These are phyloP conservation scores for Tenthredo amoena DNA, from an alignment of 2,888 invertebrate genomes.

Conservation along the genomic window DNA sequence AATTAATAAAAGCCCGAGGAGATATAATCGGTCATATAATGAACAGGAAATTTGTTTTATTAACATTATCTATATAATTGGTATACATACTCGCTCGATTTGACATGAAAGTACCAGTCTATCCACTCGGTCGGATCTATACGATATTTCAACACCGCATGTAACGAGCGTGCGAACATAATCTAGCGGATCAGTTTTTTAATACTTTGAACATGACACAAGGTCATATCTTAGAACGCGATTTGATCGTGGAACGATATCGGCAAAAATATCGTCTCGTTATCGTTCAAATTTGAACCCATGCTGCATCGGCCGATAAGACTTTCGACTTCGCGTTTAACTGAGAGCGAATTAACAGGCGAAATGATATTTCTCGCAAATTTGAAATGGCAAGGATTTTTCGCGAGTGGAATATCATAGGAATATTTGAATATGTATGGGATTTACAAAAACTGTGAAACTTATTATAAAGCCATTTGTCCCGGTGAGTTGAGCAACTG, in stretches of 20 bases:
- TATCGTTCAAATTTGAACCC: constrained; percentile 1
- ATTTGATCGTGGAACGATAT: background rate
- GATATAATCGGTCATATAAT: background rate
- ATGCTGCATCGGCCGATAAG: background rate
- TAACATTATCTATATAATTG: background rate
- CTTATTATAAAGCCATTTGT: constrained; percentile 17
- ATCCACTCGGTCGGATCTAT: background rate
- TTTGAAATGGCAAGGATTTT: background rate
- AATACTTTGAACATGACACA: background rate
- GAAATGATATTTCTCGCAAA: background rate
- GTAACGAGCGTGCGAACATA: background rate
- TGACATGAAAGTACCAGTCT: constrained; percentile 1
- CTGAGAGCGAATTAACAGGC: background rate
- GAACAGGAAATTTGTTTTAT: background rate
- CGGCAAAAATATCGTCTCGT: background rate
- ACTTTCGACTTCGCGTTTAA: background rate
- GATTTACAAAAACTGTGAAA: background rate
- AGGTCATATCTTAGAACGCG: background rate
- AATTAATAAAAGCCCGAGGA: background rate
- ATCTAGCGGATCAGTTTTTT: constrained; percentile 1
- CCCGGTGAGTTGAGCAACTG: background rate
- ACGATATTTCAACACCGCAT: background rate
- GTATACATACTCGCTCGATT: background rate
- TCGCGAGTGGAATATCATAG: background rate
- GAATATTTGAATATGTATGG: background rate